Evolutionary conservation across 2,888 invertebrate genomes (phyloP).

Genomic region (Pseudeuparius sepicola): DNA sequence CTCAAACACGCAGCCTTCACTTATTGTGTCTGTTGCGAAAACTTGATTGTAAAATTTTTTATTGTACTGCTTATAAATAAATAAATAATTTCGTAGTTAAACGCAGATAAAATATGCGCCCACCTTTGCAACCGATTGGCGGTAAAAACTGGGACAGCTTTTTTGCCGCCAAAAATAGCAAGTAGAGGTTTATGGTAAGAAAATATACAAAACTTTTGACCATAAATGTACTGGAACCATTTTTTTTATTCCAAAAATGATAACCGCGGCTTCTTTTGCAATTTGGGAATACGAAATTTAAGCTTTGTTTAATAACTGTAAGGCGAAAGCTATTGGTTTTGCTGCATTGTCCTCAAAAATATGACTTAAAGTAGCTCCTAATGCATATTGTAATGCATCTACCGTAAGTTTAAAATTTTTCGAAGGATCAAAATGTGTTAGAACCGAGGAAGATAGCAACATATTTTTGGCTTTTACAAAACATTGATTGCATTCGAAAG

Average conservation of each 20-base stretch:
- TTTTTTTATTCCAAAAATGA: too few species aligned
- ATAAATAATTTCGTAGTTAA: not conserved
- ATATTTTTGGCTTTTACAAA: constrained; percentile 1
- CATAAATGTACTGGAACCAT: not conserved
- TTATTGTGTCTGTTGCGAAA: too few species aligned
- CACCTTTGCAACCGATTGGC: constrained; percentile 1
- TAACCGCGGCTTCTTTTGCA: not conserved
- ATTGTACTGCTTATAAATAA: too few species aligned
- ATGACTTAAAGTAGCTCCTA: constrained; percentile 1
- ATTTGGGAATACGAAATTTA: not conserved
- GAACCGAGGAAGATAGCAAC: not conserved
- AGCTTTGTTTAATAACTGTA: constrained; percentile 1
- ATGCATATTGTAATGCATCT: constrained; percentile 1
- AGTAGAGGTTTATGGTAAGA: constrained; percentile 1
- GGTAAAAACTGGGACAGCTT: not conserved
- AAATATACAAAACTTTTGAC: not conserved
- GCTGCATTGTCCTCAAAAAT: not conserved
- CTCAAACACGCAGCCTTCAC: too few species aligned
- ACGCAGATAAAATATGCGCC: constrained; percentile 3
- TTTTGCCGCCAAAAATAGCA: not conserved
- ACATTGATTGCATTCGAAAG: not conserved
- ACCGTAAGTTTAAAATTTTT: constrained; percentile 1
- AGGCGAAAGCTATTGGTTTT: constrained; percentile 2
- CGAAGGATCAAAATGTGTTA: constrained; percentile 1
- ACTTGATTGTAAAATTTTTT: too few species aligned